phyloP scores from a whole-genome alignment of 2,888 invertebrate species.

The Hyppa rectilinea region DNA sequence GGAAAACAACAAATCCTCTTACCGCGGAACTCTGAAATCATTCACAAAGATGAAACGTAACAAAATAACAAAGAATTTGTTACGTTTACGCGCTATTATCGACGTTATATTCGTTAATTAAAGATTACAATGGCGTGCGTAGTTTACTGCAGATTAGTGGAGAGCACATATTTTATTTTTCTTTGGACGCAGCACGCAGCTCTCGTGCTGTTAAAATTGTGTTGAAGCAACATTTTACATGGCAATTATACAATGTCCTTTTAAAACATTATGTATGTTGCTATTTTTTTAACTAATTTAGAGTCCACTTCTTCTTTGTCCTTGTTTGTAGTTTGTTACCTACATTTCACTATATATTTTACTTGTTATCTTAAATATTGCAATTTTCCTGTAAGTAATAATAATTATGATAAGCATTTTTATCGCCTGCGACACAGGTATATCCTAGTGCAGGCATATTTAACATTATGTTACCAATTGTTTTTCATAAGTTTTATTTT shows the following conservation, averaged over 20 bases:
- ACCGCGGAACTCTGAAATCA: constrained; percentile 25
- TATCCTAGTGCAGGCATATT: no score
- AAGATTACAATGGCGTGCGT: constrained; percentile 45
- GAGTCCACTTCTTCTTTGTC: not conserved
- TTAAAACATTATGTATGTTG: not conserved
- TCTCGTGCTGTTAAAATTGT: constrained; percentile 8
- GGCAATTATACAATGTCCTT: no score
- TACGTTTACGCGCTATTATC: constrained; percentile 36
- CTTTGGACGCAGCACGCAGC: not conserved
- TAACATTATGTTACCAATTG: no score
- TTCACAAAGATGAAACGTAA: constrained; percentile 17
- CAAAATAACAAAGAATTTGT: constrained; percentile 36
- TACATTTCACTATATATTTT: no score
- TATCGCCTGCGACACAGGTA: no score
- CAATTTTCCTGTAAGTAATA: no score
- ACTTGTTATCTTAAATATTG: no score
- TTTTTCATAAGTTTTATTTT: no score
- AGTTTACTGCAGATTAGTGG: constrained; percentile 49
- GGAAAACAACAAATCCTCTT: constrained; percentile 49
- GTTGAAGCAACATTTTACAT: constrained; percentile 5
- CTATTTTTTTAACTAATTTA: not conserved
- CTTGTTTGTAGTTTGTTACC: not conserved
- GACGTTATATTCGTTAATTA: constrained; percentile 22
- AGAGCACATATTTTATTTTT: constrained; percentile 21
- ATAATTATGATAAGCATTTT: no score